These are phyloP conservation scores for Trichoplusia ni DNA, from an alignment of 1,140 invertebrate species.

Conservation along the genomic window DNA sequence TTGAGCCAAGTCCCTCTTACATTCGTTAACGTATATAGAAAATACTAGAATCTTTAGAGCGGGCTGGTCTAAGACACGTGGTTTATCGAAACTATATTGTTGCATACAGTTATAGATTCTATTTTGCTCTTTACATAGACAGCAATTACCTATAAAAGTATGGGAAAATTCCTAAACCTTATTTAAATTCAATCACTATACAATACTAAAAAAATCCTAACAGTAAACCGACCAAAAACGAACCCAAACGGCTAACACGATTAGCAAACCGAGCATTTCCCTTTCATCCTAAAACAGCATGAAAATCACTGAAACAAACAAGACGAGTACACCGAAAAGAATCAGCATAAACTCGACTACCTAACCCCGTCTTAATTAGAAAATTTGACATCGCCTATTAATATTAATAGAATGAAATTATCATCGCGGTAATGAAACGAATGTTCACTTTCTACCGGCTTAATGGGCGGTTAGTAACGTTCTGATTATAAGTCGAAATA, in stretches of 20 bases:
- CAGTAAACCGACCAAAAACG: not conserved
- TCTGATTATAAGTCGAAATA: conserved; percentile 58
- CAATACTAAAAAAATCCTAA: not conserved
- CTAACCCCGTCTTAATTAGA: conserved; percentile 31
- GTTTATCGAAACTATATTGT: no score
- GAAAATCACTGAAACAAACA: not conserved
- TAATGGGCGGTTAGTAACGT: conserved; percentile 62
- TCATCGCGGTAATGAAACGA: conserved; percentile 45
- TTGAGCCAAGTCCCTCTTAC: no score
- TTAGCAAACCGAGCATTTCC: no score
- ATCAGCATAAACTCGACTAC: conserved; percentile 2
- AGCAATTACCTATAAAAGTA: no score
- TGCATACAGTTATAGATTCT: no score
- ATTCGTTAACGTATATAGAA: no score
- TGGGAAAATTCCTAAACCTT: no score
- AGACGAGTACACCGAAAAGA: not conserved
- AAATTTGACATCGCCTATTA: conserved; percentile 32
- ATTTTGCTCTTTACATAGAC: no score
- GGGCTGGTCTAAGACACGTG: no score
- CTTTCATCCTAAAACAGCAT: conserved; percentile 11
- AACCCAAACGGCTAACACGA: no score
- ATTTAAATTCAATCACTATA: no score
- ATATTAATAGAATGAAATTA: conserved; percentile 46
- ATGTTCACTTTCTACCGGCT: conserved; percentile 61
- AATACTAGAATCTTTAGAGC: no score